Percentiles rank a stretch among this genome's conserved stretches.
Evolutionary conservation across 2,888 invertebrate species (phyloP).

Genomic region (Therioaphis trifolii): DNA sequence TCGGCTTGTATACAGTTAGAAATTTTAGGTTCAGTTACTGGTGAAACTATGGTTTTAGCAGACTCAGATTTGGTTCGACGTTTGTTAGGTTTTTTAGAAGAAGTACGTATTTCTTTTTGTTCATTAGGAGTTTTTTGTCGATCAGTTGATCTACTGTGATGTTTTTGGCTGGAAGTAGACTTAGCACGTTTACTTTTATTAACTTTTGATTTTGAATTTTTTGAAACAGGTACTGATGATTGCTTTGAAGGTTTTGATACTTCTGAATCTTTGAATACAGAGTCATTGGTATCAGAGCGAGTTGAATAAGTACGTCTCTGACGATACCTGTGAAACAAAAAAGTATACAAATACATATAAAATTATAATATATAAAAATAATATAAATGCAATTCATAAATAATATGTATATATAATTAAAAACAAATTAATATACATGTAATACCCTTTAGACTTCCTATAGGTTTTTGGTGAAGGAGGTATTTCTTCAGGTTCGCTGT

Average conservation of each 20-base stretch:
- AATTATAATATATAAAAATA: neutral
- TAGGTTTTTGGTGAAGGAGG: constrained; percentile 66
- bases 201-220: constrained; percentile 4
- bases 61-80: constrained; percentile 55
- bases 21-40: constrained; percentile 33
- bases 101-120: constrained; percentile 11
- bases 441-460: constrained; percentile 43
- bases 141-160: constrained; percentile 33
- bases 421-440: neutral
- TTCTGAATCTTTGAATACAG: constrained; percentile 52
- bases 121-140: constrained; percentile 26
- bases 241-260: constrained; percentile 33
- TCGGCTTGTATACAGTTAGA: constrained; percentile 4
- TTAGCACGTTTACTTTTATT: constrained; percentile 50
- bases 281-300: constrained; percentile 57
- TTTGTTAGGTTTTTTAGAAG: constrained; percentile 51
- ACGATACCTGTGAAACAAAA: constrained; percentile 39
- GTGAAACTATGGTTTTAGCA: constrained; percentile 19
- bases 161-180: constrained; percentile 41
- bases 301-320: constrained; percentile 29
- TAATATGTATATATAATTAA: neutral
- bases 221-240: neutral
- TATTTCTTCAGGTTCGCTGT: constrained; percentile 77
- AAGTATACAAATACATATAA: neutral
- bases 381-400: neutral